Base-by-base conservation (phyloP, 1,140 invertebrate genomes). In the Sycophaga agraensis region DNA sequence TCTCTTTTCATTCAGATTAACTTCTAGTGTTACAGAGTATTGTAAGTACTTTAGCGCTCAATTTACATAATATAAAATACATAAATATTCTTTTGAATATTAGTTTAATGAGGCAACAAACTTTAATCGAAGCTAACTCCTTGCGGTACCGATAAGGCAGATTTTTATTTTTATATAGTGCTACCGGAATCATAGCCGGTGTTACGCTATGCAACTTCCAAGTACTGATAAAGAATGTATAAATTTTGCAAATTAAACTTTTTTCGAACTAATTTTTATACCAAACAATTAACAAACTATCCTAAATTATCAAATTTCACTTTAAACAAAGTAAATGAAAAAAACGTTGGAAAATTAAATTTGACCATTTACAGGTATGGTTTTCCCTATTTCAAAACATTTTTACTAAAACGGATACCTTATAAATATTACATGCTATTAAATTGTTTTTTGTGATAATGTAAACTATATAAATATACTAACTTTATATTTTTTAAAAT, bases 221-320 rank as follows among this genome's bases (percentile, higher is more conserved):
- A n/a, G n/a, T n/a, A n/a, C n/a, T n/a, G n/a, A n/a, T 51, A 14
- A 7, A 54, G 17, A 61, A 57, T 63, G 61, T 53, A 43, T 22
- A 63, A 63, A 58, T 45, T 57, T 35, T 57, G 31, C 31, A 63
- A 63, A 22, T 53, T 49, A 45, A 63, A 63, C 21, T 37, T 51
- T 37, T 56, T 39, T 53, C 17, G 17, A 7, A 45, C 39, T 12
- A 42, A 8, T 12, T 9, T 34, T 40, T 50, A 24, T 42, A 40
- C 26, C 17, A 63, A 56, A 34, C 17, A 21, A 14, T 49, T 63
- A 37, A 63, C 46, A 43, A 35, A 46, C 39, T 45, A 49, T 14
- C 48, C 43, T 11, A 9, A n/a, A n/a, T 12, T 46, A 22, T 35
- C 22, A 6, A 24, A 0, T 45, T 7, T 26, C 37, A 6, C 4